Base-by-base conservation (phyloP, 2,113 vertebrate genomes). In the Pituophis catenifer region DNA sequence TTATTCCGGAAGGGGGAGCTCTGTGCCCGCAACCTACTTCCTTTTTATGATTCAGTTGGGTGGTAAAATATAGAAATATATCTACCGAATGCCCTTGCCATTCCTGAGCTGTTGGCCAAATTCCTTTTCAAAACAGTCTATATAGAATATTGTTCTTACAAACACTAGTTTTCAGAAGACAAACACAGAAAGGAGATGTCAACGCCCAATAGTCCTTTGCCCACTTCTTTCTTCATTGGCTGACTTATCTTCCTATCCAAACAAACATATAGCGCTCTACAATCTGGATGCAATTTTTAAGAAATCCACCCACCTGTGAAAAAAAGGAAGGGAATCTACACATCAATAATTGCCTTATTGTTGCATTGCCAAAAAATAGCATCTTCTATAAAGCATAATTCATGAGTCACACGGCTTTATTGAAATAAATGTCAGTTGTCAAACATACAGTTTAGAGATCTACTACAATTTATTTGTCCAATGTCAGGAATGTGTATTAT, bases 391-490 rank as follows among this genome's bases (percentile, higher is more conserved):
- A 55, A 57, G 50, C 75, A 89, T 55, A 50, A 92, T 94, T 90
- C 21, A 91, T 96, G 95, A 96, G 94, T 96, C 96, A 97, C 55
- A 90, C 93, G 90, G 75, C 4, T 52, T 96, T 95, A 93, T 96
- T 97, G 96, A 97, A 97, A 96, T 93, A 96, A 95, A 96, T 94
- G 95, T 96, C 96, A 97, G 93, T 95, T 96, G 96, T 97, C 95
- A 97, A 96, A 93, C 52, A 62, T 94, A 93, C 95, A 93, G 92
- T 97, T 95, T 92, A 75, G 5, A 93, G 92, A 91, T 94, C 93
- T 96, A 12, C 12, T 52, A 65, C 23, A 90, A 53, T 86, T 24
- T 90, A 52, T 59, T 87, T 48, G n/a, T 94, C 70, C 91, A 91
- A 90, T 65, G 24, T 90, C 91, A 19, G 17, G 23, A 85, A 86